Evolutionary conservation across 2,888 invertebrate genomes (phyloP).

Genomic region (Acanthosepion esculentum): DNA sequence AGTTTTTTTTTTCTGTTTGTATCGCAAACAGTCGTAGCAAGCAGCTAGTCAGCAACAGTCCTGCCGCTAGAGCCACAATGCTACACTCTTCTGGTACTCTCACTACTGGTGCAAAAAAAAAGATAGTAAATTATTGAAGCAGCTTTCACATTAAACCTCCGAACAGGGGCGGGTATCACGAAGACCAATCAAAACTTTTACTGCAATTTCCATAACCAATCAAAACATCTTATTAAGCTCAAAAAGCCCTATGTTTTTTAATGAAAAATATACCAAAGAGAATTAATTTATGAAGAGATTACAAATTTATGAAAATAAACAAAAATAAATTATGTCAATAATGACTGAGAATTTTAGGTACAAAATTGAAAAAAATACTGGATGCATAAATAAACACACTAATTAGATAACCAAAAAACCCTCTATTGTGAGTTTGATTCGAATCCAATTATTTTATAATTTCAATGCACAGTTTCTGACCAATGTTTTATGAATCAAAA

Average conservation of each 20-base stretch:
- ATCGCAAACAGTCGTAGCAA: not conserved
- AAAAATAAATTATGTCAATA: too few relatives aligned
- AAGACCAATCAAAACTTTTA: not conserved
- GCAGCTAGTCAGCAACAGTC: constrained; percentile 8
- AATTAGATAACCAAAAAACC: too few relatives aligned
- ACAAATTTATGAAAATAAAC: too few relatives aligned
- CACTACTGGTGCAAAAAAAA: not conserved
- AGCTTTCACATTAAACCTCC: not conserved
- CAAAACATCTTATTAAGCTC: not conserved
- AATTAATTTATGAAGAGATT: too few relatives aligned
- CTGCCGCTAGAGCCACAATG: not conserved
- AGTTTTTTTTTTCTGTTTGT: not conserved
- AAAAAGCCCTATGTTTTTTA: not conserved
- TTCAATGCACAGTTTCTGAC: too few relatives aligned
- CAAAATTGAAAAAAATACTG: too few relatives aligned
- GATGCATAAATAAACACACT: too few relatives aligned
- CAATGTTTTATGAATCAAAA: too few relatives aligned
- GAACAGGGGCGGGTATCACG: not conserved
- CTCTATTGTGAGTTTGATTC: too few relatives aligned
- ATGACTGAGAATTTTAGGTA: too few relatives aligned
- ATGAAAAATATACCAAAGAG: too few relatives aligned
- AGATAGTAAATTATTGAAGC: not conserved
- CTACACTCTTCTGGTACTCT: not conserved
- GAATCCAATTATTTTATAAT: too few relatives aligned
- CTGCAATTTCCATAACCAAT: not conserved